A percentile compares a stretch with the other conserved stretches of the same genome.
phyloP scores from a whole-genome alignment of 2,888 invertebrate species.

The Operophtera brumata region DNA sequence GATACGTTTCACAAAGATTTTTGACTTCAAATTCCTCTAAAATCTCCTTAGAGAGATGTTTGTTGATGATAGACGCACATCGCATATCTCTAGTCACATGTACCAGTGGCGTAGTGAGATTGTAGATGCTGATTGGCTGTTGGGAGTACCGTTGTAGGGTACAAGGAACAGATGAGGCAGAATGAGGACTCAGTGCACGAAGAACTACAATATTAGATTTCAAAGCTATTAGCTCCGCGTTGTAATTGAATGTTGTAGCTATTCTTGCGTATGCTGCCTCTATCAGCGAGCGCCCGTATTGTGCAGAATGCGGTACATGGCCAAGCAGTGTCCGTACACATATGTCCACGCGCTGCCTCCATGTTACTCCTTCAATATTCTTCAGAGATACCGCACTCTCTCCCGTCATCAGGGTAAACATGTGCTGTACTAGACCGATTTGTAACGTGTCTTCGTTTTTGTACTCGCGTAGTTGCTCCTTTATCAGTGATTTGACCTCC shows the following conservation, averaged over 20 bases:
- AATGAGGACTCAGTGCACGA: slow-evolving; percentile 31
- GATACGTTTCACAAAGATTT: slow-evolving; percentile 53
- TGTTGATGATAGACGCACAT: slow-evolving; percentile 49
- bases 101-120: slow-evolving; percentile 31
- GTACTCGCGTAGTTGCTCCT: slow-evolving; percentile 39
- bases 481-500: slow-evolving; percentile 40
- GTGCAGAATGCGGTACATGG: slow-evolving; percentile 49
- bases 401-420: slow-evolving; percentile 46
- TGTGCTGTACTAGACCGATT: slow-evolving; percentile 47
- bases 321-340: slow-evolving; percentile 48
- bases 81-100: slow-evolving; percentile 14
- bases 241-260: slow-evolving; percentile 31
- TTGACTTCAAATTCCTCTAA: slow-evolving; percentile 42
- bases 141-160: slow-evolving; percentile 35
- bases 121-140: slow-evolving; percentile 37
- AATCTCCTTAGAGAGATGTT: slow-evolving; percentile 41
- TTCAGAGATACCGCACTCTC: slow-evolving; percentile 26
- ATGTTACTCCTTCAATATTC: slow-evolving; percentile 28
- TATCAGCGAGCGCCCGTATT: slow-evolving; percentile 50
- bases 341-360: slow-evolving; percentile 41
- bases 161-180: slow-evolving; percentile 2
- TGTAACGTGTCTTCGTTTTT: slow-evolving; percentile 45
- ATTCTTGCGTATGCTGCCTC: slow-evolving; percentile 45
- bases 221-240: slow-evolving; percentile 29
- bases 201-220: slow-evolving; percentile 44